Percentiles rank a stretch among this genome's conserved stretches.
Conservation (phyloP, 2,888 invertebrate species). For the Caenorhabditis sp. region DNA sequence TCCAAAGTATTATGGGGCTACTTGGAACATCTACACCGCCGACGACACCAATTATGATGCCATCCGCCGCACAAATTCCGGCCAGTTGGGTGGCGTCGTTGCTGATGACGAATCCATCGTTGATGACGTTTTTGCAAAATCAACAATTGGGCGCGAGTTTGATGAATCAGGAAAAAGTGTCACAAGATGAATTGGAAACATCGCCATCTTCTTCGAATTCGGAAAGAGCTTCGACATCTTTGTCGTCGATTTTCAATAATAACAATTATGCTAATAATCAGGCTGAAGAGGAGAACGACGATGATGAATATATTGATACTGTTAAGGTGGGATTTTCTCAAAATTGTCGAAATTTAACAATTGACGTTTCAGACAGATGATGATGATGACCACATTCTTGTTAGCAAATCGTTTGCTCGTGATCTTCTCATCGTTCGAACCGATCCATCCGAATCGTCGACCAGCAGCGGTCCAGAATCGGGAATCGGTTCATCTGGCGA, state of each 20-base stretch:
- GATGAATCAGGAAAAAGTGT: not conserved
- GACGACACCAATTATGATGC: not conserved
- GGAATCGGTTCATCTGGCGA: conserved; percentile 38
- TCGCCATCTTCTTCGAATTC: not conserved
- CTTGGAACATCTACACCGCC: not conserved
- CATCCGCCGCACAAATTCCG: not conserved
- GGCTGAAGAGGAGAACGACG: not conserved
- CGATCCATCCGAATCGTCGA: conserved; percentile 25
- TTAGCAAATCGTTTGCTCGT: conserved; percentile 4
- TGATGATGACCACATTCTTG: not conserved
- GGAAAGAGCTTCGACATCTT: conserved; percentile 6
- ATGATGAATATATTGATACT: not conserved
- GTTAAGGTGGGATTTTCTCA: conserved; percentile 3
- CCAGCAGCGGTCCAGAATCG: conserved; percentile 41
- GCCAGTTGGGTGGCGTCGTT: conserved; percentile 9
- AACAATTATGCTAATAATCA: not conserved
- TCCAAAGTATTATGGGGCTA: no score
- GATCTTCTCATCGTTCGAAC: conserved; percentile 30
- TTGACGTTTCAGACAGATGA: not conserved
- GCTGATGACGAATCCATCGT: conserved; percentile 25
- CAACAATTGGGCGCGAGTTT: not conserved
- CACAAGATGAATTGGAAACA: not conserved
- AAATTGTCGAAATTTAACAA: no score
- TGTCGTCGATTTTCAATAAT: conserved; percentile 1
- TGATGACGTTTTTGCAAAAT: conserved; percentile 15